Percentiles rank a stretch among this genome's conserved stretches.
Conservation (phyloP, 2,113 vertebrate genomes). For the Gasterosteus nipponicus region DNA sequence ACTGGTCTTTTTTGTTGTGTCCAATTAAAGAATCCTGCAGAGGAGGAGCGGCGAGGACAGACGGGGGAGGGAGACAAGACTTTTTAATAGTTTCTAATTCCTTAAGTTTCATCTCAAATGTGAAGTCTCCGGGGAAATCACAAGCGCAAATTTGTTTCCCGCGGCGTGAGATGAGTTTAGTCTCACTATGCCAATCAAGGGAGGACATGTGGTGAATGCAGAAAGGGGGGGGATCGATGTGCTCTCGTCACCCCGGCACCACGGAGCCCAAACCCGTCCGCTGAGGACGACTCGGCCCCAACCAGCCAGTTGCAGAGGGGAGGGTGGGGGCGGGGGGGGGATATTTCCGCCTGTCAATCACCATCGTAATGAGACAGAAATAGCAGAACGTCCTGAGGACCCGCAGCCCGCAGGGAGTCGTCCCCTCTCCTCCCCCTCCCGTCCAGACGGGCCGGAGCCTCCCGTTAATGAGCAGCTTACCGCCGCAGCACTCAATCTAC, state of each 20-base stretch:
- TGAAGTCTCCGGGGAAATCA: conserved; percentile 33
- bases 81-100: conserved; percentile 19
- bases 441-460: conserved; percentile 8
- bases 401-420: conserved; percentile 27
- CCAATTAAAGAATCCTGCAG: conserved; percentile 47
- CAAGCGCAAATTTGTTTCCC: conserved; percentile 10
- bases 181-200: conserved; percentile 35
- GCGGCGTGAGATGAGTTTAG: neutral
- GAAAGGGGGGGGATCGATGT: neutral
- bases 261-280: neutral
- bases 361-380: conserved; percentile 52
- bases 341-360: conserved; percentile 63
- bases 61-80: conserved; percentile 4
- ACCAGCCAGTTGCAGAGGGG: neutral
- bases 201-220: neutral
- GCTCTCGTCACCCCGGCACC: neutral
- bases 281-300: neutral
- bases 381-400: conserved; percentile 28
- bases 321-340: neutral
- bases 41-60: conserved; percentile 8
- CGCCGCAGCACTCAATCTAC: conserved; percentile 44
- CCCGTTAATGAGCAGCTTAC: conserved; percentile 46
- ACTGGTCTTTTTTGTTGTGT: conserved; percentile 1
- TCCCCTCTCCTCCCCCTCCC: neutral
- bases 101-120: conserved; percentile 5